Conservation (phyloP, 2,113 vertebrate genomes). For the Alligator mississippiensis region DNA sequence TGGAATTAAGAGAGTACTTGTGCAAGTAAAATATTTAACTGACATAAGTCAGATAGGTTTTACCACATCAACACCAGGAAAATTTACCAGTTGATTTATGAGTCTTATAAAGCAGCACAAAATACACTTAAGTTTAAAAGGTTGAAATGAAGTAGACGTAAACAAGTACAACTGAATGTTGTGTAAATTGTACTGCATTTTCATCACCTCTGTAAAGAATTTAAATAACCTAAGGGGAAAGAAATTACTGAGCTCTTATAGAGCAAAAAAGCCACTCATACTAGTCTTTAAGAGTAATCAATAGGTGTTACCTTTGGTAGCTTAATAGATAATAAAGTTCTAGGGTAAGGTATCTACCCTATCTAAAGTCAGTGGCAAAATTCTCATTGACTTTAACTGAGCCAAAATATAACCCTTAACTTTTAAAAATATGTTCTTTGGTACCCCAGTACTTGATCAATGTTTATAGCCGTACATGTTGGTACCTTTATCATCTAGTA, state of each 20-base stretch:
- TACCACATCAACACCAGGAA: background rate
- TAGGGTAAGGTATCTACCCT: background rate
- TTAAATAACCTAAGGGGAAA: background rate
- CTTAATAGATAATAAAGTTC: background rate
- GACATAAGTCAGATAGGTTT: background rate
- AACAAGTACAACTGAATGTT: background rate
- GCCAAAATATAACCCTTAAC: background rate
- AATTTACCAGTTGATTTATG: background rate
- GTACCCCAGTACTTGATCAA: background rate
- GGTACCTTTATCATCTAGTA: background rate
- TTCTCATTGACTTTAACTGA: background rate
- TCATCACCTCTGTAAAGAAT: background rate
- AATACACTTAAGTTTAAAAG: background rate
- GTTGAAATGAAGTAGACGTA: background rate
- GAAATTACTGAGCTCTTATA: background rate
- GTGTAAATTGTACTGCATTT: background rate
- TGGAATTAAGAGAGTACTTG: background rate
- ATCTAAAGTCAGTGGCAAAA: background rate
- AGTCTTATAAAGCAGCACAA: conserved; percentile 8
- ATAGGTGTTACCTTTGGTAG: rapidly evolving
- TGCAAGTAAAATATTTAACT: background rate
- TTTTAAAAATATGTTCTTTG: background rate
- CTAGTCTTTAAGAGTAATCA: background rate
- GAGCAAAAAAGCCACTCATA: background rate
- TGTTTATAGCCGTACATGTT: background rate